Base-by-base conservation (phyloP, 2,113 vertebrate species). In the Podiceps cristatus region DNA sequence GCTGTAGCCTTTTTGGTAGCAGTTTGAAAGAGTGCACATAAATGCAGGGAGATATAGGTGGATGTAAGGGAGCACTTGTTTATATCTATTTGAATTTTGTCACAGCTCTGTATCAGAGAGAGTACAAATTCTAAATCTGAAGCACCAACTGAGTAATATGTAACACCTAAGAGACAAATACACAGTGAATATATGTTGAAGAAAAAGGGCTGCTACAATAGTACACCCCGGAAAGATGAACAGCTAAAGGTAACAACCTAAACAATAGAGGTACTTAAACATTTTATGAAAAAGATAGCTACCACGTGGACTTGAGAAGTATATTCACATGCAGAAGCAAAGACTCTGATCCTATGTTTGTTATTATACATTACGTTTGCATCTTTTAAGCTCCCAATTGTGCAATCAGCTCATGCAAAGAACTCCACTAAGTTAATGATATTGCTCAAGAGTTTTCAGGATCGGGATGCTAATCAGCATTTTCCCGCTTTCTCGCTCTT, bases 401-500 rank as follows among this genome's bases (percentile, higher is more conserved):
- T 81, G 23, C 28, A 77, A 15, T 80, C 27, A 25, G 27, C 53
- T 80, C 29, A 73, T 76, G n/a, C 35, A 67, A 63, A 92, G 31
- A 80, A 45, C 60, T 92, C 31, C 13, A 31, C 23, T 44, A 56
- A 60, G 33, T 83, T 88, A 77, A 40, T 67, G 35, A 14, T 73
- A 67, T 23, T 90, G 56, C 88, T 88, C 11, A 80, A 77, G 79
- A 75, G 23, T 84, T 90, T 89, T 77, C 52, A 89, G 72, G 59
- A 75, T 27, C 0, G 4, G 75, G 68, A 84, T 53, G 24, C 69
- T 78, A 49, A 90, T 93, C 80, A 97, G 47, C 20, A 31, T 91
- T 91, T 92, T 91, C 50, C 53, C 35, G 19, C 60, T 85, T 93
- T 93, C 85, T 91, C 50, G 16, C 75, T 94, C 62, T 95, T 92